Conservation (phyloP, 2,797 vertebrate species). For the Halcyon smyrnensis region DNA sequence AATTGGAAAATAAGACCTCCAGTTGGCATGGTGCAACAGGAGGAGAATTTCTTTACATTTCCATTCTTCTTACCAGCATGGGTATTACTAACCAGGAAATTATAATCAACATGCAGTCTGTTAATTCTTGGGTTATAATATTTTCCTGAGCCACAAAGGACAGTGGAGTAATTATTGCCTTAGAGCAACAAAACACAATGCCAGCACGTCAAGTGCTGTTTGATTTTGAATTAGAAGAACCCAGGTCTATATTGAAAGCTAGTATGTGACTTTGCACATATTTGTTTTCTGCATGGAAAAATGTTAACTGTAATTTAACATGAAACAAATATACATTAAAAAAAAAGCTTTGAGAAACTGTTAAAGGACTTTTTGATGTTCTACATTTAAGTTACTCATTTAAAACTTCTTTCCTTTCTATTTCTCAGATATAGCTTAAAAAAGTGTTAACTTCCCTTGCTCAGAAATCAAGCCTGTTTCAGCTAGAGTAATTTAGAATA, state of each 20-base stretch:
- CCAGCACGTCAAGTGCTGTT: background rate
- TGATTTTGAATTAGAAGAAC: background rate
- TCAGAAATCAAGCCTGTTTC: background rate
- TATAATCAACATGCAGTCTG: constrained; percentile 22
- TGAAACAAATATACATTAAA: background rate
- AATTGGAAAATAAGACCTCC: constrained; percentile 9
- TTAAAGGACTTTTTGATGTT: background rate
- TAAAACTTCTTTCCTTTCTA: background rate
- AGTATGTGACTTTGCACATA: background rate
- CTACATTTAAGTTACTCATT: background rate
- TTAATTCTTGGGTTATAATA: constrained; percentile 27
- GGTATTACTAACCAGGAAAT: constrained; percentile 34
- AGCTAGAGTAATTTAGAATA: background rate
- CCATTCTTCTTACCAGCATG: constrained; percentile 27
- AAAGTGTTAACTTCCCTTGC: background rate
- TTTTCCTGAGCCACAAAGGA: background rate
- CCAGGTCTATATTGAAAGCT: background rate
- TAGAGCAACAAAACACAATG: background rate
- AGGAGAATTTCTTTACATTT: background rate
- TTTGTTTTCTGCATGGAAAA: background rate
- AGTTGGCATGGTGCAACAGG: background rate
- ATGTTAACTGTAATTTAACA: background rate
- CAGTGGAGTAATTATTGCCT: constrained; percentile 1
- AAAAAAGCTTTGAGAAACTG: background rate
- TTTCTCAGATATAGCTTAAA: background rate